Conservation (phyloP, 1,140 invertebrate species). For the Penaeus vannamei region DNA sequence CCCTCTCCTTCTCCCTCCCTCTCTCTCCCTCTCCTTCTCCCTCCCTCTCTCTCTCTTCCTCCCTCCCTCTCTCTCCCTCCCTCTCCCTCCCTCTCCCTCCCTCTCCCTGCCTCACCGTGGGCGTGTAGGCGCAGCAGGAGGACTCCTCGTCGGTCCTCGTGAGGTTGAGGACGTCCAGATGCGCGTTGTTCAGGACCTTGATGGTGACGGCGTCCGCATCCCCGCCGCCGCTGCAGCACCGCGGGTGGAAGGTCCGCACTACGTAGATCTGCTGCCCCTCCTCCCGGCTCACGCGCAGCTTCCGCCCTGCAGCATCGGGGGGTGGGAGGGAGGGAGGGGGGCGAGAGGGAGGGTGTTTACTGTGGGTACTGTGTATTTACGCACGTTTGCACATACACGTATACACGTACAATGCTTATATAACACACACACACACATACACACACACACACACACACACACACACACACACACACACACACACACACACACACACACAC, state of each 20-base stretch:
- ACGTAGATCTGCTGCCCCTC: constrained; percentile 32
- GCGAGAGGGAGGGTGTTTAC: background rate
- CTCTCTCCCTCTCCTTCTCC: too few species aligned
- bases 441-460: too few species aligned
- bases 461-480: too few species aligned
- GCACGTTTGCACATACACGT: too few species aligned
- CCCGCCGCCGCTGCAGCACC: background rate
- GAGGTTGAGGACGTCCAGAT: background rate
- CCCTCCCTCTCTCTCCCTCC: too few species aligned
- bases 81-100: background rate
- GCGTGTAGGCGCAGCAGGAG: background rate
- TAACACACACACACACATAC: too few species aligned
- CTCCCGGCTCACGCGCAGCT: background rate
- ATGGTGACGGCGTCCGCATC: background rate
- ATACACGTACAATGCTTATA: too few species aligned
- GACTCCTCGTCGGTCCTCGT: background rate
- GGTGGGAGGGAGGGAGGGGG: background rate
- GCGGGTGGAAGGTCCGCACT: background rate
- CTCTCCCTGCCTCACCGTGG: background rate
- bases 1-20: too few species aligned
- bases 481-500: too few species aligned
- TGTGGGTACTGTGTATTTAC: too few species aligned
- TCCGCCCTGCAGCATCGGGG: background rate
- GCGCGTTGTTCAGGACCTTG: background rate
- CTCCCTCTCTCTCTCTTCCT: too few species aligned